Percentiles rank a stretch among this genome's conserved stretches.
Conservation (phyloP, 1,140 invertebrate genomes). For the Agrypnia vestita region DNA sequence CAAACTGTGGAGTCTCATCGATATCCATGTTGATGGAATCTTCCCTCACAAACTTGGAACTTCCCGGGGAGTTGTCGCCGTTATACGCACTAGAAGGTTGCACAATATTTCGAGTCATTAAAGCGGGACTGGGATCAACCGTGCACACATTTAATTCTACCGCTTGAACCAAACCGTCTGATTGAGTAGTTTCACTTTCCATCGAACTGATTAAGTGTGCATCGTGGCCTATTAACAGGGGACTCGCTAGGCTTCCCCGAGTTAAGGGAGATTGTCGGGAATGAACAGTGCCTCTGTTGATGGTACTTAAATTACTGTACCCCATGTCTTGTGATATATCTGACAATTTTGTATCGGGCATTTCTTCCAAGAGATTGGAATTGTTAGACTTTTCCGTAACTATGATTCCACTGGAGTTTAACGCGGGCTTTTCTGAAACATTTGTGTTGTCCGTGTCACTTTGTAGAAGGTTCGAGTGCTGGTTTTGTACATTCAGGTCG, state of each 20-base stretch:
- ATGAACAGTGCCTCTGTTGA: slow-evolving; percentile 17
- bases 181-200: slow-evolving; percentile 20
- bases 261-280: slow-evolving; percentile 30
- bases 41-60: slow-evolving; percentile 60
- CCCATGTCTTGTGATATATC: slow-evolving; percentile 68
- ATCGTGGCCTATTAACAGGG: slow-evolving; percentile 3
- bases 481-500: slow-evolving; percentile 22
- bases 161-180: slow-evolving; percentile 2
- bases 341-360: slow-evolving; percentile 72
- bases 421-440: slow-evolving; percentile 67
- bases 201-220: slow-evolving; percentile 14
- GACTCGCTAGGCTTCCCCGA: background rate
- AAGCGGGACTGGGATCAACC: slow-evolving; percentile 29
- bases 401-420: slow-evolving; percentile 70
- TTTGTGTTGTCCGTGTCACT: slow-evolving; percentile 64
- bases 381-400: slow-evolving; percentile 69
- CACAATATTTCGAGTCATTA: slow-evolving; percentile 43
- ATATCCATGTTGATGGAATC: slow-evolving; percentile 75
- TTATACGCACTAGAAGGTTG: slow-evolving; percentile 36
- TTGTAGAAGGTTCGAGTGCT: slow-evolving; percentile 59
- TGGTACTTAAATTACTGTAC: slow-evolving; percentile 44
- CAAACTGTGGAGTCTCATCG: slow-evolving; percentile 72
- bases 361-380: slow-evolving; percentile 69
- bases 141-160: slow-evolving; percentile 35
- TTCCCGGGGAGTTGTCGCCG: slow-evolving; percentile 56